Percentiles rank a stretch among this genome's conserved stretches.
Evolutionary conservation across 2,113 vertebrate species (phyloP).

Genomic region (Orcinus orca): DNA sequence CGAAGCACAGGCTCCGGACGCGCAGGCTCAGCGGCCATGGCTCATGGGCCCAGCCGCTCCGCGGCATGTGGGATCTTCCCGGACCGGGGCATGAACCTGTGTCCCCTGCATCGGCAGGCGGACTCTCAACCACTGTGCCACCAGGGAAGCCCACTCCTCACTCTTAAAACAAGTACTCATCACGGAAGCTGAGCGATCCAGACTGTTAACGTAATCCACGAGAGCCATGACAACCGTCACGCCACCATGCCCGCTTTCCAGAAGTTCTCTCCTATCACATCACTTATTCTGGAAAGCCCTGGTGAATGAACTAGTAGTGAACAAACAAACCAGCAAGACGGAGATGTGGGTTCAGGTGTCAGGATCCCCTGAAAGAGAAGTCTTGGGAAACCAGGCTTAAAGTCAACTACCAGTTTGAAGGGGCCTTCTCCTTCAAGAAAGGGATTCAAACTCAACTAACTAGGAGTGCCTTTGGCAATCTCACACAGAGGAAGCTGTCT

Average conservation of each 20-base stretch:
- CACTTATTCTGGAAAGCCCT: neutral
- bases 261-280: neutral
- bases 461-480: neutral
- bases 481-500: neutral
- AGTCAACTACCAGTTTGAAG: neutral
- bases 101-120: no score
- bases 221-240: neutral
- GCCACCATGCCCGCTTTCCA: slow-evolving; percentile 36
- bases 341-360: neutral
- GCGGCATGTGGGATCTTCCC: no score
- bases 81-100: no score
- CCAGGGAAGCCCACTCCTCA: neutral
- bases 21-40: no score
- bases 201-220: slow-evolving; percentile 14
- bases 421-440: neutral
- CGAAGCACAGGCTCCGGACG: no score
- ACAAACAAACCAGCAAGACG: neutral
- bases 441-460: neutral
- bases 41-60: no score
- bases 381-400: neutral
- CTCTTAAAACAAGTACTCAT: neutral
- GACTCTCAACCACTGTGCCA: no score
- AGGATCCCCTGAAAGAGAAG: neutral
- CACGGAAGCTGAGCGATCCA: slow-evolving; percentile 64
- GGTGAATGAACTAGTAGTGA: neutral